These are phyloP conservation scores for Hyposoter dolosus DNA, from an alignment of 2,888 invertebrate genomes.

Conservation along the genomic window DNA sequence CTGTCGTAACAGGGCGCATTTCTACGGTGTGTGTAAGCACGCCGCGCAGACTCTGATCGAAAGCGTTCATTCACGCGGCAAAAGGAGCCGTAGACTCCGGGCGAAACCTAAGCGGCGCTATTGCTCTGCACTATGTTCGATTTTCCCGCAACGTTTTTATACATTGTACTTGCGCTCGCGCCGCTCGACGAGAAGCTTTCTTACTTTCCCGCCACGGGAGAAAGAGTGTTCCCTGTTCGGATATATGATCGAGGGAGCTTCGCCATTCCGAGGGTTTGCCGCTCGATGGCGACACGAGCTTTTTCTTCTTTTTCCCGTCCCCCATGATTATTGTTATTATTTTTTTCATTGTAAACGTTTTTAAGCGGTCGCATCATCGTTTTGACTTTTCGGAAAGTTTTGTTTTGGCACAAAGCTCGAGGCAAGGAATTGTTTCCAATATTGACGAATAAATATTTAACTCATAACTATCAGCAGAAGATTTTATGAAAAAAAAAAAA, in stretches of 20 bases:
- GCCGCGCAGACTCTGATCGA: slow-evolving; percentile 65
- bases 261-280: slow-evolving; percentile 53
- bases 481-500: not conserved
- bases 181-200: slow-evolving; percentile 37
- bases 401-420: not conserved
- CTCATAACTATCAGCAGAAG: not conserved
- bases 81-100: slow-evolving; percentile 9
- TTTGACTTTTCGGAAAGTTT: not conserved
- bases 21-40: slow-evolving; percentile 72
- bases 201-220: slow-evolving; percentile 55
- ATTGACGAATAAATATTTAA: not conserved
- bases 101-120: slow-evolving; percentile 11
- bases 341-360: not conserved
- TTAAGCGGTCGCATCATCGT: not conserved
- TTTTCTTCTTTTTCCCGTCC: slow-evolving; percentile 16
- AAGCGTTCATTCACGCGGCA: slow-evolving; percentile 73
- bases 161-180: not conserved
- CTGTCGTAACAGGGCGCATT: slow-evolving; percentile 64
- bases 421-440: not conserved
- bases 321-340: not conserved
- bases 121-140: slow-evolving; percentile 47
- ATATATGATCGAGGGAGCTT: slow-evolving; percentile 31
- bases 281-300: slow-evolving; percentile 75
- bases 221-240: slow-evolving; percentile 30
- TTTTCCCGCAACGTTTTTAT: slow-evolving; percentile 50